Evolutionary conservation across 2,113 vertebrate genomes (phyloP).

Genomic region (zebrafish (Danio rerio)): DNA sequence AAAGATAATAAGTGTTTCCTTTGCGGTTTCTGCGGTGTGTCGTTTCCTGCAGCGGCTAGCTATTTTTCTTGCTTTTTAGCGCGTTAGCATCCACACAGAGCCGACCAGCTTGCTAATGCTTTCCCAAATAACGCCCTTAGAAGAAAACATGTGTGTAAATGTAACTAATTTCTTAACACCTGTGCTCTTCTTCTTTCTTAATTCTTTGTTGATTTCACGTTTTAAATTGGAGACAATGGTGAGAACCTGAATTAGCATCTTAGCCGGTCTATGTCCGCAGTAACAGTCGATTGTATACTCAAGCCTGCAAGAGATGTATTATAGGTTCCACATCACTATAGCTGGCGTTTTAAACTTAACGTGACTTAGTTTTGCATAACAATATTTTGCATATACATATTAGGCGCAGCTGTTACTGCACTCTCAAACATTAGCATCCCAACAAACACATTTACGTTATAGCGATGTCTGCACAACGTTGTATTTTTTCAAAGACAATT

Average conservation of each 20-base stretch:
- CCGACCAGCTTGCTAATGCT: background rate
- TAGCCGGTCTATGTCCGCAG: constrained; percentile 14
- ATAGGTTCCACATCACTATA: background rate
- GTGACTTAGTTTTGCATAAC: too few relatives aligned
- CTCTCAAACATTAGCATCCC: too few relatives aligned
- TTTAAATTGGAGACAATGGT: background rate
- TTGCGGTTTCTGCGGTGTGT: background rate
- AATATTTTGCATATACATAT: too few relatives aligned
- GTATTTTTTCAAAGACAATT: too few relatives aligned
- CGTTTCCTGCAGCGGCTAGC: background rate
- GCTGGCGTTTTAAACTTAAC: background rate
- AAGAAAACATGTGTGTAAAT: background rate
- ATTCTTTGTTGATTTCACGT: background rate
- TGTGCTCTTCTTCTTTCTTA: background rate
- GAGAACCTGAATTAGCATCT: background rate
- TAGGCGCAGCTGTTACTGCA: too few relatives aligned
- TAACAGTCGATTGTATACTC: background rate
- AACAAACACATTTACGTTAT: too few relatives aligned
- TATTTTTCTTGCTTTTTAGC: constrained; percentile 18
- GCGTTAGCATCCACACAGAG: constrained; percentile 27
- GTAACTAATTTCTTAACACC: background rate
- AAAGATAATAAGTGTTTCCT: background rate
- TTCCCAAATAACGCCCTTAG: background rate
- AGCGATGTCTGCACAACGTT: too few relatives aligned
- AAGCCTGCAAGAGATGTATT: background rate